Evolutionary conservation across 1,140 invertebrate genomes (phyloP), one percentile per base, ranked within the genome.

Genomic region (Agrilus planipennis): DNA sequence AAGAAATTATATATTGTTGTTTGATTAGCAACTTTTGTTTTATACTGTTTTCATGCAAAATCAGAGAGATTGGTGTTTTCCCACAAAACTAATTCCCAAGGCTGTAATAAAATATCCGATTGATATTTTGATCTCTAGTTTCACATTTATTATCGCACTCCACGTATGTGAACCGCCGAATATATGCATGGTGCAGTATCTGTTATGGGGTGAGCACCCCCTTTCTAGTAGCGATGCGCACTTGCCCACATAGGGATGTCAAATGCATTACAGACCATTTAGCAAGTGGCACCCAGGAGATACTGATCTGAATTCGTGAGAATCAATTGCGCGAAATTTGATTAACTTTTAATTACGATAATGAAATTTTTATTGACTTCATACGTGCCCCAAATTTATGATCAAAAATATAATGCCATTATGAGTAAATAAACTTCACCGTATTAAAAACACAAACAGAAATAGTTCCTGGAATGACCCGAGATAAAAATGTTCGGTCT

Each of bases 201-300:
- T 21, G 34, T 36, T 36, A 36, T 21, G 34, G 18, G 19, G 12
- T 36, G 20, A 15, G 23, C 19, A 36, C 23, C 34, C 34, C 34
- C 23, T 21, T 4, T 2, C 20, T 34, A n/a, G n/a, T n/a, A n/a
- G n/a, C n/a, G n/a, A n/a, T n/a, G n/a, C n/a, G n/a, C 4, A 11
- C 30, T 36, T 16, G 34, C 34, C 34, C 18, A 36, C 34, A n/a
- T 31, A 23, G 19, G 23, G 41, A 41, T 28, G 34, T 44, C 42
- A 38, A 19, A 30, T 37, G 34, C 34, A 44, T 44, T 44, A 44
- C 38, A 35, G 31, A 35, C 42, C 42, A 44, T 44, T 44, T 44
- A 44, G 42, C 42, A 38, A 44, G 42, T 38, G 21, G 35, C 21
- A 22, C 42, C 31, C 42, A 30, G 29, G 42, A 31, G 42, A 38